phyloP scores from a whole-genome alignment of 2,797 vertebrate species.

The Sebastiscus tertius region DNA sequence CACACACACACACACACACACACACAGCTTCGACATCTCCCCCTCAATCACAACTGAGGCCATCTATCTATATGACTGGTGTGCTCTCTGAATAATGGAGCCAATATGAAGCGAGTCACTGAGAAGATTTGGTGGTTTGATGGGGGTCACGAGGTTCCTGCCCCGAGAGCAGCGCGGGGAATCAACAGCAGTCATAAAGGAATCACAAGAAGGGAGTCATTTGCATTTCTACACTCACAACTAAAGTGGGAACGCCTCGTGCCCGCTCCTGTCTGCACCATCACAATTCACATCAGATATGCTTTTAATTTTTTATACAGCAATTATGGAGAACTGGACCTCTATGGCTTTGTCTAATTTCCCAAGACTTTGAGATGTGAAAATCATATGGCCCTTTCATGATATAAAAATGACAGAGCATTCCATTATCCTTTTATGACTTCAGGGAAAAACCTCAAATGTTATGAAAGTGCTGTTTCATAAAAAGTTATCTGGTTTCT shows the following conservation, averaged over 20 bases:
- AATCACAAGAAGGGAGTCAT: conserved; percentile 74
- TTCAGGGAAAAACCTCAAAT: conserved; percentile 64
- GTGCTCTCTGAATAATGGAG: conserved; percentile 82
- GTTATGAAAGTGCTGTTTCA: conserved; percentile 68
- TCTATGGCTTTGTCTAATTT: conserved; percentile 75
- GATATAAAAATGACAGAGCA: conserved; percentile 68
- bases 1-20: conserved; percentile 24
- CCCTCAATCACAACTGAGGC: conserved; percentile 49
- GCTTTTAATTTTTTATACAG: conserved; percentile 80
- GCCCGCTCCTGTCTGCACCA: conserved; percentile 58
- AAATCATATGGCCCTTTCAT: conserved; percentile 67
- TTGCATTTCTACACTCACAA: conserved; percentile 78
- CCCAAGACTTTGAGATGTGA: conserved; percentile 75
- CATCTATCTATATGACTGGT: conserved; percentile 60
- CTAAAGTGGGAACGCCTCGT: conserved; percentile 61
- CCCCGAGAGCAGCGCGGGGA: conserved; percentile 63
- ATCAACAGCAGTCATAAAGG: conserved; percentile 71
- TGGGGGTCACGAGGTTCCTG: conserved; percentile 75
- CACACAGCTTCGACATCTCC: conserved; percentile 29
- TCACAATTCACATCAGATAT: conserved; percentile 73
- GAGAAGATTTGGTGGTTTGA: conserved; percentile 77
- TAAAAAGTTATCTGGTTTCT: conserved; percentile 60
- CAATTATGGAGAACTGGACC: conserved; percentile 74
- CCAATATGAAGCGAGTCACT: conserved; percentile 79
- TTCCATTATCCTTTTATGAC: conserved; percentile 67